Evolutionary conservation across 2,113 vertebrate genomes (phyloP), one percentile per base, ranked within the genome.

Genomic region (Gambusia affinis): DNA sequence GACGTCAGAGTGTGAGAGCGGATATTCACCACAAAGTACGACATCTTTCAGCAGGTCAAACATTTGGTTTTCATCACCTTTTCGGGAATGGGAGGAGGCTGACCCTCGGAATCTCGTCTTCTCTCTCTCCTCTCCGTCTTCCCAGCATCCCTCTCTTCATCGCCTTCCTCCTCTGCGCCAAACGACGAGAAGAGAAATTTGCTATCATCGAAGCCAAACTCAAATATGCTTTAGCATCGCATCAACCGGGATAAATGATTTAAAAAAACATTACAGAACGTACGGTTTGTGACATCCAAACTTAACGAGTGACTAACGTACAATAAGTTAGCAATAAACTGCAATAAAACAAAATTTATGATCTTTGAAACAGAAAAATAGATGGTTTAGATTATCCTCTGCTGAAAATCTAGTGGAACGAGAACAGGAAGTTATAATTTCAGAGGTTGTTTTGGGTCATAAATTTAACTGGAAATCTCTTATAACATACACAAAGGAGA

Each of bases 1-100:
- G 8, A 10, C 17, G 4, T n/a, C 24, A 57, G 51, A 57, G 10
- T n/a, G 22, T 57, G 17, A 57, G 24, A 24, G 17, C 8, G 24
- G 51, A 24, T 57, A 57, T n/a, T 57, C 51, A 57, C 7, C 51
- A n/a, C 19, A n/a, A n/a, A 57, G 51, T 10, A 24, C 22, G 8
- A 8, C 3, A 57, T 11, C 24, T 11, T 57, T 24, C 24, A 57
- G 31, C 33, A 24, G 22, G 22, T 35, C 14, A n/a, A n/a, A 37
- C 27, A 27, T 15, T 33, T 35, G 17, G 12, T 64, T 35, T 31
- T 51, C 10, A 10, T 27, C 8, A 93, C 92, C 92, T 93, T 94
- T 64, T 92, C 92, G 76, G 92, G 89, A 78, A 93, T 89, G 1
- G 91, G 90, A 65, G 92, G 92, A 39, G 91, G 90, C 5, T 90